Percentiles rank a stretch among this genome's conserved stretches.
phyloP scores from a whole-genome alignment of 1,140 invertebrate species.

The Drosophila prosaltans region DNA sequence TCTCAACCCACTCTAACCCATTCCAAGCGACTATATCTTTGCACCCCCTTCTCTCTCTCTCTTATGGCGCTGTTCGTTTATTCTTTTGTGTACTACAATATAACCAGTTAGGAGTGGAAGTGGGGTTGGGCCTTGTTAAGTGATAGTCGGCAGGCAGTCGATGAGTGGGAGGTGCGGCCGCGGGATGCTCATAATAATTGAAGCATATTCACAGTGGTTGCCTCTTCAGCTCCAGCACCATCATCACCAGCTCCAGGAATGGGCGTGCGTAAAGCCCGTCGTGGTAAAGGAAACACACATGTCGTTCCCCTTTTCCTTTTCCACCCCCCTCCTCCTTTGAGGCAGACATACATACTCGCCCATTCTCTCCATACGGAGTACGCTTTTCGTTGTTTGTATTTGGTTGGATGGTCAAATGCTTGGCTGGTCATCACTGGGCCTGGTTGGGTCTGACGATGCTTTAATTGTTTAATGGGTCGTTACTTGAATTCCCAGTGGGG shows the following conservation, averaged over 20 bases:
- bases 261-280: conserved; percentile 38
- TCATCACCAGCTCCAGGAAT: not conserved
- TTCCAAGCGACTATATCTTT: not conserved
- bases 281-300: conserved; percentile 25
- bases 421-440: conserved; percentile 44
- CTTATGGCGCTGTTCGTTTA: not conserved
- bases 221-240: conserved; percentile 14
- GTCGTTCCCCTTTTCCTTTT: not conserved
- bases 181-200: conserved; percentile 68
- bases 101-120: conserved; percentile 26
- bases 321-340: conserved; percentile 5
- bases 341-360: not conserved
- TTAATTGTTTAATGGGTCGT: conserved; percentile 80
- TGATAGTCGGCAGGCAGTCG: conserved; percentile 49
- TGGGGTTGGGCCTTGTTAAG: conserved; percentile 31
- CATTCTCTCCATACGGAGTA: conserved; percentile 7
- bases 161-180: conserved; percentile 34
- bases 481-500: conserved; percentile 67
- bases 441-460: conserved; percentile 37
- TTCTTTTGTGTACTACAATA: conserved; percentile 12
- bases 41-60: conserved; percentile 13
- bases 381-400: conserved; percentile 67
- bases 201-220: conserved; percentile 67
- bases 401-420: conserved; percentile 73
- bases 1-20: conserved; percentile 9